phyloP scores from a whole-genome alignment of 30 jellyfish, hydroid and myxozoan genomes.

The Phacellophora camtschatica region DNA sequence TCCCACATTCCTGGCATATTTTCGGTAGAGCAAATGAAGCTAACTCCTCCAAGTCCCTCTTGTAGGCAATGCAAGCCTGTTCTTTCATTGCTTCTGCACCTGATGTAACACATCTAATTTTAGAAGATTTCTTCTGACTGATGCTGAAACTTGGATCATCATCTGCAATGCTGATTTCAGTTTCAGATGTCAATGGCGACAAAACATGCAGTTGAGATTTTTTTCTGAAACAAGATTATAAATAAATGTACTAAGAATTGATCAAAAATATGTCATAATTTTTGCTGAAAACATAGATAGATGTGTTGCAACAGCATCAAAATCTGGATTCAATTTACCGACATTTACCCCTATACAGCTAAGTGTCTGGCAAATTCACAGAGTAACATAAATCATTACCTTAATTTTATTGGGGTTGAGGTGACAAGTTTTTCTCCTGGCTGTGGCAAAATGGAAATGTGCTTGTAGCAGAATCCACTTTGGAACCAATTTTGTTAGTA shows the following conservation, averaged over 20 bases:
- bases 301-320: no score
- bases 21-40: background rate
- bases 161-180: background rate
- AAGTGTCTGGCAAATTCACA: no score
- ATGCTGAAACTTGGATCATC: background rate
- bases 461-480: no score
- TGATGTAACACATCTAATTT: background rate
- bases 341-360: no score
- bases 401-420: background rate
- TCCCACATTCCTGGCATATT: background rate
- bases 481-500: no score
- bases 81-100: background rate
- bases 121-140: background rate
- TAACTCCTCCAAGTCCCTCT: background rate
- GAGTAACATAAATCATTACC: background rate
- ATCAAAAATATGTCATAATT: no score
- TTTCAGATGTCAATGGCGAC: background rate
- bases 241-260: no score
- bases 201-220: background rate
- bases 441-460: no score
- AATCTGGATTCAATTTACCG: no score
- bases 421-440: background rate
- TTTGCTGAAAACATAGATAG: no score
- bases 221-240: background rate
- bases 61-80: background rate